Conservation (phyloP, 2,113 vertebrate species). For the Neotragus pygmaeus region DNA sequence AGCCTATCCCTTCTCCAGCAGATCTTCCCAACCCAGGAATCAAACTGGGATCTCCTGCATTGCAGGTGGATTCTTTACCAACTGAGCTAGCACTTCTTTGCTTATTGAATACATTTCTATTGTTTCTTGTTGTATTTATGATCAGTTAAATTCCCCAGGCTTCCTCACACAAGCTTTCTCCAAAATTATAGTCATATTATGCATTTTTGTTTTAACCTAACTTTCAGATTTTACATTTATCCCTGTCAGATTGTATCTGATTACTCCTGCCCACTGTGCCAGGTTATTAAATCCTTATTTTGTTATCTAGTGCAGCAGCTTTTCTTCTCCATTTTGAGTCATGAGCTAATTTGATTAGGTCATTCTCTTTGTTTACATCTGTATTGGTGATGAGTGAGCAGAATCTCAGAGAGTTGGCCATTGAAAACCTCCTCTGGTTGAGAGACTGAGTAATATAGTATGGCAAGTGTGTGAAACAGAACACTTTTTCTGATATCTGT, state of each 20-base stretch:
- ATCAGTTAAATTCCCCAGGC: constrained; percentile 45
- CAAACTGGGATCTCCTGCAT: neutral
- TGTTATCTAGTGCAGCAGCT: neutral
- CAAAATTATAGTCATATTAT: constrained; percentile 26
- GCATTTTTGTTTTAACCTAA: constrained; percentile 58
- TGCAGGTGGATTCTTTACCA: neutral
- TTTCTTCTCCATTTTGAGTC: constrained; percentile 20
- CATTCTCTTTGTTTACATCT: constrained; percentile 18
- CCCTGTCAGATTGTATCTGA: constrained; percentile 42
- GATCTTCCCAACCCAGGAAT: neutral
- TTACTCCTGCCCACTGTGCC: constrained; percentile 36
- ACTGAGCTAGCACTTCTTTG: neutral
- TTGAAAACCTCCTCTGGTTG: neutral
- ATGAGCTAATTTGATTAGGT: constrained; percentile 40
- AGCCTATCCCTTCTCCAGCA: neutral
- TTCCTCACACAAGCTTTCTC: constrained; percentile 30
- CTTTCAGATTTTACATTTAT: constrained; percentile 46
- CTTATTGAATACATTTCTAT: constrained; percentile 27
- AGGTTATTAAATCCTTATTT: constrained; percentile 54
- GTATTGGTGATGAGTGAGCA: constrained; percentile 2
- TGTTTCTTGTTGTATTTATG: constrained; percentile 4
- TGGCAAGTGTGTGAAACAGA: neutral
- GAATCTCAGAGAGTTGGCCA: neutral
- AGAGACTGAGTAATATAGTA: neutral
- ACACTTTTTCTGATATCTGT: neutral